Base-by-base conservation (phyloP, 1,140 invertebrate species). In the Neodiprion pinetum region DNA sequence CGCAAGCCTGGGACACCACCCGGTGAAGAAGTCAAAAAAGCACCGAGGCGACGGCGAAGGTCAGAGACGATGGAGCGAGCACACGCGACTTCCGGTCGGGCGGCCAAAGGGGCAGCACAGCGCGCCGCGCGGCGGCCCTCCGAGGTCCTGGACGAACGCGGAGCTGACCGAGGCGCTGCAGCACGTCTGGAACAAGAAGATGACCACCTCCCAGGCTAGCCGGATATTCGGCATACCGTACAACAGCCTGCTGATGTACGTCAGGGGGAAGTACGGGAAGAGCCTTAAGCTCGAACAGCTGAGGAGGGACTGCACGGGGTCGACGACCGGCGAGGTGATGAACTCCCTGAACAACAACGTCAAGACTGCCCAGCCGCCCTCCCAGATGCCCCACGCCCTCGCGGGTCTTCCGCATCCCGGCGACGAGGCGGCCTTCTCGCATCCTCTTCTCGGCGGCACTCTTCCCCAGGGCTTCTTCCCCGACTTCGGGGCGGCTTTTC, bases 111-210 rank as follows among this genome's bases (percentile, higher is more conserved):
- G 95, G 9, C 95, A 97, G 81, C 95, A 96, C 89, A 95, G 94
- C 79, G 95, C 95, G 1, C 95, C 96, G 7, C 88, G 96, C 53
- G 96, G 96, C 9, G 96, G 95, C 1, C 96, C 95, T 1, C 96
- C 96, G 0, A 89, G 96, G 23, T 96, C 95, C 0, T 97, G 96
- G 96, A 96, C 95, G 17, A 97, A 97, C 87, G 94, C 94, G 0
- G 96, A 97, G 81, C 90, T 97, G 11, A 96, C 95, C 12, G 94
- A 96, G 86, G 95, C 95, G 0, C 89, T 97, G 14, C 95, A 96
- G 80, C 95, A 96, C 84, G 95, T 97, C 1, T 97, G 96, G 96
- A 96, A 96, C 85, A 96, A 96, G 82, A 96, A 96, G 82, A 96
- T 97, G 95, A 97, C 96, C n/a, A 97, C 96, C 1, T 96, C 95